phyloP scores from a whole-genome alignment of 1,140 invertebrate genomes.

The Sycobia sp. region DNA sequence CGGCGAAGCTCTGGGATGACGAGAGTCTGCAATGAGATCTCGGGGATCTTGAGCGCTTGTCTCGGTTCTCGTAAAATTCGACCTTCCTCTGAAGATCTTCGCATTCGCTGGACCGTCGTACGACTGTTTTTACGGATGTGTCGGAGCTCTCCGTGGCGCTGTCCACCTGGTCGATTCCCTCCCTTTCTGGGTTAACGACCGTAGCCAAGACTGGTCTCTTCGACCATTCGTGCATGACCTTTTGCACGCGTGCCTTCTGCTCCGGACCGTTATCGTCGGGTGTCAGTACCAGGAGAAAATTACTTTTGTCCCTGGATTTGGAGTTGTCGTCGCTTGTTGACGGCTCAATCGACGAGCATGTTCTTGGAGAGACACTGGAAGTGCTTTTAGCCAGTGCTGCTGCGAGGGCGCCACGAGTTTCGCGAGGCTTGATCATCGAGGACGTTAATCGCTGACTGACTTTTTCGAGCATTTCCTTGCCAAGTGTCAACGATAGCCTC shows the following conservation, averaged over 20 bases:
- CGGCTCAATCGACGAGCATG: conserved; percentile 64
- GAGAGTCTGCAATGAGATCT: conserved; percentile 41
- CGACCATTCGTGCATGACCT: conserved; percentile 60
- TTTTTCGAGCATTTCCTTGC: conserved; percentile 73
- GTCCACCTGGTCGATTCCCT: conserved; percentile 61
- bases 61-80: conserved; percentile 77
- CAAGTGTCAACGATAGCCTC: conserved; percentile 72
- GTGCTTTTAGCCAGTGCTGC: conserved; percentile 54
- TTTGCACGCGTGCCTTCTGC: conserved; percentile 56
- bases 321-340: conserved; percentile 54
- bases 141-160: conserved; percentile 70
- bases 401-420: conserved; percentile 70
- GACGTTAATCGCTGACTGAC: conserved; percentile 61
- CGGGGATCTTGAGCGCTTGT: conserved; percentile 37
- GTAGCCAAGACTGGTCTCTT: conserved; percentile 43
- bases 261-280: conserved; percentile 51
- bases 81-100: conserved; percentile 75
- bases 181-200: conserved; percentile 43
- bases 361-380: conserved; percentile 58
- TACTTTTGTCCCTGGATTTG: conserved; percentile 49
- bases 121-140: conserved; percentile 70
- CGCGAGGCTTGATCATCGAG: conserved; percentile 64
- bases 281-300: conserved; percentile 63
- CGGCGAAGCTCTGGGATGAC: conserved; percentile 73
- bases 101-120: conserved; percentile 56